Percentiles rank a stretch among this genome's conserved stretches.
Conservation (phyloP, 2,113 vertebrate genomes). For the Callaeas wilsoni region DNA sequence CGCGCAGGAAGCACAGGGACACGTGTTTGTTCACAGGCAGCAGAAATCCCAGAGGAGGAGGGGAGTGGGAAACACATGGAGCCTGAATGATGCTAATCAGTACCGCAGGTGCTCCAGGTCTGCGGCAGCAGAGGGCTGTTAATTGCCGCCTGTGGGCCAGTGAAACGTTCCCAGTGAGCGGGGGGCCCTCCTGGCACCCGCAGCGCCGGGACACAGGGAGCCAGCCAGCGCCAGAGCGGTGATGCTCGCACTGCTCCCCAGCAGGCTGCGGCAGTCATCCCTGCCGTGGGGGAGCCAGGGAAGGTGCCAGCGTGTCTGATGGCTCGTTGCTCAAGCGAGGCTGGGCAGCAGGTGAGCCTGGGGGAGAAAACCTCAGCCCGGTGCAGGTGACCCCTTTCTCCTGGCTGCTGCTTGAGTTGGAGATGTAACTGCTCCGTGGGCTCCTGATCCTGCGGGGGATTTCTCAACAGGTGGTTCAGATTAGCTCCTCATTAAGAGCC, state of each 20-base stretch:
- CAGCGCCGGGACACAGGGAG: fast-evolving
- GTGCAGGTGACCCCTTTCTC: not conserved
- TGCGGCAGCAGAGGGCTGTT: not conserved
- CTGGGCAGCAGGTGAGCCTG: not conserved
- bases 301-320: not conserved
- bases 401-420: not conserved
- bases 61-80: slow-evolving; percentile 59
- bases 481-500: slow-evolving; percentile 62
- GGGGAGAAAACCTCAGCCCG: not conserved
- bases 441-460: slow-evolving; percentile 19
- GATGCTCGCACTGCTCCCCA: not conserved
- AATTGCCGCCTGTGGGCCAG: slow-evolving; percentile 51
- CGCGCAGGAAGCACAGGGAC: not conserved
- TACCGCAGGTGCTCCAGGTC: slow-evolving; percentile 46
- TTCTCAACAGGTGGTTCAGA: slow-evolving; percentile 63
- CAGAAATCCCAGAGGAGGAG: slow-evolving; percentile 45
- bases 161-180: not conserved
- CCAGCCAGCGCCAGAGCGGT: not conserved
- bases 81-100: slow-evolving; percentile 59
- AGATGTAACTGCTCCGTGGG: not conserved
- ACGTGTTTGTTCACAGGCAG: slow-evolving; percentile 41
- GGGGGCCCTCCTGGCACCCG: not conserved
- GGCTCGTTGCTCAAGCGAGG: fast-evolving
- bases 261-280: not conserved
- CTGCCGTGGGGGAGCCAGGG: not conserved